Evolutionary conservation across 2,113 vertebrate genomes (phyloP).

Genomic region (Ariopsis seemanni): DNA sequence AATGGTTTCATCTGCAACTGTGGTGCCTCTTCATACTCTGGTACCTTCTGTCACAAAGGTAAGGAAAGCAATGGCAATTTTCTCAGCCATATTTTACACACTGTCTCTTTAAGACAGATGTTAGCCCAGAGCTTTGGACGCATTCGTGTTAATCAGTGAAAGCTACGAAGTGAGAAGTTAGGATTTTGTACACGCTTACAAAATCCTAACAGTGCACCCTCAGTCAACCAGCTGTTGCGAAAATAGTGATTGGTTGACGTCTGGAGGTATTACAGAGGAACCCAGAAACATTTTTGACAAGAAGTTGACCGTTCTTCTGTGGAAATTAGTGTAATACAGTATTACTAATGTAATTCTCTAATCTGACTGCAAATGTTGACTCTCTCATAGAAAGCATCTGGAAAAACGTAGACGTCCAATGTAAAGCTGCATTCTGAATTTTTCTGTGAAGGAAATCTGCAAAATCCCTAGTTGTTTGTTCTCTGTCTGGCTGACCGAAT

Average conservation of each 20-base stretch:
- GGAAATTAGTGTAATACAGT: not conserved
- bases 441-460: not conserved
- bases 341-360: not conserved
- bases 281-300: not conserved
- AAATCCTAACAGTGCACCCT: not conserved
- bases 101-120: not conserved
- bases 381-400: not conserved
- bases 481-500: not conserved
- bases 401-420: not conserved
- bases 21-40: slow-evolving; percentile 76
- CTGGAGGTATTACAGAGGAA: not conserved
- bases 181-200: not conserved
- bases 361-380: not conserved
- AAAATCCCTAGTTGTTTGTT: not conserved
- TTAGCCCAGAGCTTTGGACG: not conserved
- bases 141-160: not conserved
- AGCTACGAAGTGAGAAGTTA: not conserved
- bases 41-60: slow-evolving; percentile 89
- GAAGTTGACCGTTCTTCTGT: not conserved
- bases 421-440: not conserved
- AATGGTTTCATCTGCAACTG: slow-evolving; percentile 89
- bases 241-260: not conserved
- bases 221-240: not conserved
- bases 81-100: not conserved
- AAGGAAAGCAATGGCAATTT: slow-evolving; percentile 27